Evolutionary conservation across 2,888 invertebrate genomes (phyloP).

Genomic region (Leucophenga maculata): DNA sequence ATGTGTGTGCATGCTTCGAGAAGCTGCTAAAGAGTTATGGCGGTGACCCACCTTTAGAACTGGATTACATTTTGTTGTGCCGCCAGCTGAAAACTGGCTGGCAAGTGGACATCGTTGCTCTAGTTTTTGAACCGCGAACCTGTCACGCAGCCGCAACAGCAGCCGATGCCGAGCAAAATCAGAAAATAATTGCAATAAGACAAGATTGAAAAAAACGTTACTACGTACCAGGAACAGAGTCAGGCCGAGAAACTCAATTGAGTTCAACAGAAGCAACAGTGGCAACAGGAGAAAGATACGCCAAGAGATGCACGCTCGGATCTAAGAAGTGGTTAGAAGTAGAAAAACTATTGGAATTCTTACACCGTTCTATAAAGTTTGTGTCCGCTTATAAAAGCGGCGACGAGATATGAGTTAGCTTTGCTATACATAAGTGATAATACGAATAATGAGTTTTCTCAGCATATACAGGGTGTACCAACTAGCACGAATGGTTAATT

Average conservation of each 20-base stretch:
- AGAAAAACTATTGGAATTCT: no score
- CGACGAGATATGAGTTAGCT: no score
- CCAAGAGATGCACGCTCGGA: no score
- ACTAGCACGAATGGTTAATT: no score
- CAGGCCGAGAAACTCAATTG: constrained; percentile 43
- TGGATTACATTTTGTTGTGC: constrained; percentile 42
- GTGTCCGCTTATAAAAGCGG: no score
- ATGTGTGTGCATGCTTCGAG: constrained; percentile 19
- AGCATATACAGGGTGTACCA: no score
- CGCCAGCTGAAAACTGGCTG: constrained; percentile 36
- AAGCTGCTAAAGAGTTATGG: constrained; percentile 57
- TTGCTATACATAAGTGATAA: no score
- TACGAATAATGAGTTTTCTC: no score
- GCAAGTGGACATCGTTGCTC: constrained; percentile 57
- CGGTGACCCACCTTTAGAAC: constrained; percentile 68
- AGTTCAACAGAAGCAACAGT: constrained; percentile 49
- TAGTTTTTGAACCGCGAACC: constrained; percentile 63
- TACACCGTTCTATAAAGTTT: no score
- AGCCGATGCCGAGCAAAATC: constrained; percentile 55
- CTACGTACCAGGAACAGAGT: neutral
- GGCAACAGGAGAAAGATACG: constrained; percentile 30
- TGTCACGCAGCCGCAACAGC: constrained; percentile 57
- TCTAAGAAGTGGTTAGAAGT: no score
- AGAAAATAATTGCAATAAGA: constrained; percentile 61
- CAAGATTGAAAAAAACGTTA: constrained; percentile 45